Base-by-base conservation (phyloP, 53 echinoderm and acorn worm genomes). In the Arbacia lixula region DNA sequence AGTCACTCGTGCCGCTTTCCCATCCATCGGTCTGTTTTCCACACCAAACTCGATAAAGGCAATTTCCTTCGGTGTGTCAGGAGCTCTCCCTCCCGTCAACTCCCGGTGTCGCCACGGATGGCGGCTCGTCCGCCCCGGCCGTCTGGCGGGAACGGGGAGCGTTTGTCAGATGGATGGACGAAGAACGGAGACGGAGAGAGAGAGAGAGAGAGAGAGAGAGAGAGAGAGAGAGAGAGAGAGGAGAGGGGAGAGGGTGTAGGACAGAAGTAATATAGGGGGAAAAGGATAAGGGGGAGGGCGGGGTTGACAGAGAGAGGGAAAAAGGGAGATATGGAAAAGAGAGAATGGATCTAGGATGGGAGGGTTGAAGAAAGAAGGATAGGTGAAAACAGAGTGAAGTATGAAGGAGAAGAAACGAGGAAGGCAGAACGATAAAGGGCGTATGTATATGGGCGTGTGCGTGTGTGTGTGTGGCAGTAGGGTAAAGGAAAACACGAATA, bases 31-130 rank as follows among this genome's bases (percentile, higher is more conserved):
- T 63, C 82, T 77, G 58, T 58, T 56, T 77, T 33, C 64, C 41
- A 81, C 82, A 81, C 82, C 80, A 34, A 31, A 63, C 62, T 62
- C 82, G 82, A 81, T 81, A 81, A 81, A 81, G 82, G 82, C 82
- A 81, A 81, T 81, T 81, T 81, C 82, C 82, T 81, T 43, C 63
- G 43, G 69, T 41, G 42, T 69, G 69, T 69, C 69, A 69, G 42
- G 32, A 33, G 74, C 74, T 53, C 46, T 74, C 53, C 51, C 33
- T 28, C 26, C 74, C 74, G 74, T 74, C 69, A 69, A 68, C 40
- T n/a, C 69, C 69, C 21, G 19, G 69, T 24, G 69, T 69, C 69
- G 69, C 69, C 69, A 69, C n/a, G n/a, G n/a, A n/a, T n/a, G n/a
- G n/a, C n/a, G n/a, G 43, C 69, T 69, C 46, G 69, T 16, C 69